These are phyloP conservation scores for Hemithea aestivaria DNA, from an alignment of 2,888 invertebrate genomes.

Conservation along the genomic window DNA sequence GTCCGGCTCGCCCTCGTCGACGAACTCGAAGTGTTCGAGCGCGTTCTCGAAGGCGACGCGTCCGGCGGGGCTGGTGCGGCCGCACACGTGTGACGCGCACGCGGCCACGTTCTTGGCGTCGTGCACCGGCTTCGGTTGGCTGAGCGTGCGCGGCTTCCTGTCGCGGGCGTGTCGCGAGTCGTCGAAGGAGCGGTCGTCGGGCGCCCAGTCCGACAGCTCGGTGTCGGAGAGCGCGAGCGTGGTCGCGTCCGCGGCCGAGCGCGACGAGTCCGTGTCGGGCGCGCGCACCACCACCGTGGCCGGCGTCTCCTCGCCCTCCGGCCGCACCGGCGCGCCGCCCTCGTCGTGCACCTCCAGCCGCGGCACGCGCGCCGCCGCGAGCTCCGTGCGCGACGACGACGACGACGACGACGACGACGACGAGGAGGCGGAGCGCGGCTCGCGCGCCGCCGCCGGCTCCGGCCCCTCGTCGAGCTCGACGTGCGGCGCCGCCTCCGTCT, in stretches of 20 bases:
- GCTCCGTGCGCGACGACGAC: slow-evolving; percentile 60
- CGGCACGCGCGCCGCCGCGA: slow-evolving; percentile 77
- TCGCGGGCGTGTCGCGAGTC: slow-evolving; percentile 55
- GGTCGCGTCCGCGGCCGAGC: too few relatives aligned
- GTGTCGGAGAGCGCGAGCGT: slow-evolving; percentile 90
- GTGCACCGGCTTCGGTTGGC: slow-evolving; percentile 58
- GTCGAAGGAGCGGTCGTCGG: slow-evolving; percentile 82
- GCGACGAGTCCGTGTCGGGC: slow-evolving; percentile 75
- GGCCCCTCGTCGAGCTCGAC: slow-evolving; percentile 70
- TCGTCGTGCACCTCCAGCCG: slow-evolving; percentile 86
- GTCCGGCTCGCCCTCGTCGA: slow-evolving; percentile 92
- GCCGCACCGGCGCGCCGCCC: slow-evolving; percentile 82
- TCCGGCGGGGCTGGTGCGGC: slow-evolving; percentile 51
- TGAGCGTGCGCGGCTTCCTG: slow-evolving; percentile 56
- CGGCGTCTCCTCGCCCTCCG: slow-evolving; percentile 71
- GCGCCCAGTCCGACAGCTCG: slow-evolving; percentile 93
- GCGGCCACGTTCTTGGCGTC: slow-evolving; percentile 64
- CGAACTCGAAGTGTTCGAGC: slow-evolving; percentile 89
- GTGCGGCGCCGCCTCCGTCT: slow-evolving; percentile 51
- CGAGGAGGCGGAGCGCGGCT: slow-evolving; percentile 78
- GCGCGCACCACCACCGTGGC: slow-evolving; percentile 67
- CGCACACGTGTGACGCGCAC: slow-evolving; percentile 65
- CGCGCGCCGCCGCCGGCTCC: slow-evolving; percentile 65
- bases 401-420: slow-evolving; percentile 78
- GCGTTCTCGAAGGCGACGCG: slow-evolving; percentile 73